phyloP scores from a whole-genome alignment of 2,113 vertebrate genomes.

The Nothobranchius kuhntae region DNA sequence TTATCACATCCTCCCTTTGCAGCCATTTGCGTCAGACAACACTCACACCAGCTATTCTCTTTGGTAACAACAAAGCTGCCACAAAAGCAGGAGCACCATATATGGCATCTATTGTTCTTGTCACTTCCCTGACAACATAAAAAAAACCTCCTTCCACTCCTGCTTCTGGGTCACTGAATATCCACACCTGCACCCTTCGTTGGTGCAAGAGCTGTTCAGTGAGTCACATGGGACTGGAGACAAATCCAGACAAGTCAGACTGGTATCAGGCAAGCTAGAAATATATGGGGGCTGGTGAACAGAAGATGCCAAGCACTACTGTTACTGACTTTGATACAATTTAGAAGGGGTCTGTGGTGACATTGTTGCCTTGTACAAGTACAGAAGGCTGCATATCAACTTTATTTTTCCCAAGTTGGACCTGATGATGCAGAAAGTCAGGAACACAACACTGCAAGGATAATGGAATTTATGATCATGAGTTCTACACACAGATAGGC shows the following conservation, averaged over 20 bases:
- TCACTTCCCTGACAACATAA: constrained; percentile 64
- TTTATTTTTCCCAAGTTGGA: too few relatives aligned
- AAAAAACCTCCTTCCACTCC: constrained; percentile 41
- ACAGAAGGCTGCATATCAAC: too few relatives aligned
- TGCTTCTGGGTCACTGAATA: constrained; percentile 41
- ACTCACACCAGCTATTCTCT: constrained; percentile 53
- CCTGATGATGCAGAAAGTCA: too few relatives aligned
- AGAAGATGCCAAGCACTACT: background rate
- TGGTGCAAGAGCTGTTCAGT: constrained; percentile 36
- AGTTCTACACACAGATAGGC: too few relatives aligned
- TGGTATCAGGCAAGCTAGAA: constrained; percentile 34
- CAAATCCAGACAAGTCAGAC: constrained; percentile 48
- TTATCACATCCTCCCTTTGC: constrained; percentile 72
- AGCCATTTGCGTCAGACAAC: constrained; percentile 64
- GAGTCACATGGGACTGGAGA: constrained; percentile 51
- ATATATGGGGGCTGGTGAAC: constrained; percentile 22
- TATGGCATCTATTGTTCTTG: constrained; percentile 69
- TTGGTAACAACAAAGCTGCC: constrained; percentile 57
- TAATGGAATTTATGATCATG: too few relatives aligned
- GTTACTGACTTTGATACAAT: background rate
- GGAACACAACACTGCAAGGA: too few relatives aligned
- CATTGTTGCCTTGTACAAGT: constrained; percentile 1
- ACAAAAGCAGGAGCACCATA: constrained; percentile 69
- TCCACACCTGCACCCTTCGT: constrained; percentile 33
- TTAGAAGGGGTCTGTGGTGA: constrained; percentile 15